phyloP scores from a whole-genome alignment of 2,113 vertebrate genomes.

The Hippocampus zosterae region DNA sequence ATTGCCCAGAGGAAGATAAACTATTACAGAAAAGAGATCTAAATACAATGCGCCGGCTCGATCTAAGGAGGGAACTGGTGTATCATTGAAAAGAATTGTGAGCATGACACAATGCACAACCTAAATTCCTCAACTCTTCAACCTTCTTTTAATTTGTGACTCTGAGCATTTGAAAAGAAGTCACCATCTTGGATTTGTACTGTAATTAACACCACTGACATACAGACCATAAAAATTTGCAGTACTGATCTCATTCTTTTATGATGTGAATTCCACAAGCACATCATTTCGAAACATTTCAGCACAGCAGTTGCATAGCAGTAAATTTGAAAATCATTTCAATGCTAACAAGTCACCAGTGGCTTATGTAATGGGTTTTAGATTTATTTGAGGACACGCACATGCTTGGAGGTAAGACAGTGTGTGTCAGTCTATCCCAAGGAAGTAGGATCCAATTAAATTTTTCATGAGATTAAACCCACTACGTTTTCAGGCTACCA shows the following conservation, averaged over 20 bases:
- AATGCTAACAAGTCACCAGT: slow-evolving; percentile 24
- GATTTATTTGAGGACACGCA: slow-evolving; percentile 11
- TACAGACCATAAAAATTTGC: slow-evolving; percentile 42
- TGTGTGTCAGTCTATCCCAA: slow-evolving; percentile 5
- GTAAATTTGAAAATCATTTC: slow-evolving; percentile 37
- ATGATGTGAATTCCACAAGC: slow-evolving; percentile 35
- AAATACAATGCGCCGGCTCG: neutral
- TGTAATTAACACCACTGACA: slow-evolving; percentile 46
- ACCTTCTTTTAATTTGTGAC: slow-evolving; percentile 1
- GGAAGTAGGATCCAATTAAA: slow-evolving; percentile 16
- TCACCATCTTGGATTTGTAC: slow-evolving; percentile 27
- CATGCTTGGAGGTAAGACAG: neutral
- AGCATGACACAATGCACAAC: neutral
- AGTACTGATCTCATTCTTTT: slow-evolving; percentile 38
- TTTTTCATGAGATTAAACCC: slow-evolving; percentile 19
- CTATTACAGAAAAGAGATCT: neutral
- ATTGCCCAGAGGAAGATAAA: neutral
- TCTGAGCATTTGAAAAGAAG: slow-evolving; percentile 12
- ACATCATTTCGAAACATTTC: slow-evolving; percentile 28
- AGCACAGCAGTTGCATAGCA: slow-evolving; percentile 26
- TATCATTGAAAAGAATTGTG: neutral
- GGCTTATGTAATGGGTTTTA: slow-evolving; percentile 12
- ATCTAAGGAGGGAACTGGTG: neutral
- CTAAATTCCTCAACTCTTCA: no score
- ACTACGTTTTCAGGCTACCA: slow-evolving; percentile 24